Evolutionary conservation across 1,140 invertebrate species (phyloP).

Genomic region (Watersipora subatra): DNA sequence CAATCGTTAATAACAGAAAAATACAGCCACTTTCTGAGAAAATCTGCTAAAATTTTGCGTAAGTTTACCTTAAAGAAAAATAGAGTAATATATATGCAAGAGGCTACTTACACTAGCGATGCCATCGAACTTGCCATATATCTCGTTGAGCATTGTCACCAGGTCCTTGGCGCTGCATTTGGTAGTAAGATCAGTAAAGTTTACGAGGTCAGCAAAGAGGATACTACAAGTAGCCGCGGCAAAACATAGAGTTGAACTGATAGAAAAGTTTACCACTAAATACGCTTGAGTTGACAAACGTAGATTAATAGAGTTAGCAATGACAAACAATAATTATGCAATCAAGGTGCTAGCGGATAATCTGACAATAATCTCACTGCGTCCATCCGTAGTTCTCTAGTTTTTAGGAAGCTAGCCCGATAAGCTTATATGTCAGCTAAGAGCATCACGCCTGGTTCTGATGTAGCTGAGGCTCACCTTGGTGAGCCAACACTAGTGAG

Average conservation of each 20-base stretch:
- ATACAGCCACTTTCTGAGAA: too few species aligned
- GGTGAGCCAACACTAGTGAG: too few species aligned
- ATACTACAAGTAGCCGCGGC: conserved; percentile 50
- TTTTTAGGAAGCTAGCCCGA: background rate
- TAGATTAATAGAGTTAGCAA: background rate
- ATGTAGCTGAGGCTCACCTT: too few species aligned
- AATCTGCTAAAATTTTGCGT: too few species aligned
- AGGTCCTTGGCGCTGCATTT: conserved; percentile 66
- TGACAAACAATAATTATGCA: background rate
- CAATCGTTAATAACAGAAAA: too few species aligned
- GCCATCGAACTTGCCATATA: conserved; percentile 84
- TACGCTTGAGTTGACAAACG: background rate
- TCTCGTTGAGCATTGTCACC: conserved; percentile 76
- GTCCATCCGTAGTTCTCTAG: background rate
- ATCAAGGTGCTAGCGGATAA: background rate
- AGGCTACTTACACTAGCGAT: conserved; percentile 59
- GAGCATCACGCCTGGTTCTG: too few species aligned
- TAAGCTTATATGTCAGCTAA: too few species aligned
- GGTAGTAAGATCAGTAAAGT: conserved; percentile 75
- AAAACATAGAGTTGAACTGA: background rate
- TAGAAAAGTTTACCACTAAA: background rate
- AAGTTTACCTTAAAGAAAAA: too few species aligned
- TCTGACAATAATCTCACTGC: background rate
- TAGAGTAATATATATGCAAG: too few species aligned
- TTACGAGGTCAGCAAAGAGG: conserved; percentile 87